Evolutionary conservation across 1,140 invertebrate species (phyloP), one percentile per base, ranked within the genome.

Genomic region (Solenopsis fugax): DNA sequence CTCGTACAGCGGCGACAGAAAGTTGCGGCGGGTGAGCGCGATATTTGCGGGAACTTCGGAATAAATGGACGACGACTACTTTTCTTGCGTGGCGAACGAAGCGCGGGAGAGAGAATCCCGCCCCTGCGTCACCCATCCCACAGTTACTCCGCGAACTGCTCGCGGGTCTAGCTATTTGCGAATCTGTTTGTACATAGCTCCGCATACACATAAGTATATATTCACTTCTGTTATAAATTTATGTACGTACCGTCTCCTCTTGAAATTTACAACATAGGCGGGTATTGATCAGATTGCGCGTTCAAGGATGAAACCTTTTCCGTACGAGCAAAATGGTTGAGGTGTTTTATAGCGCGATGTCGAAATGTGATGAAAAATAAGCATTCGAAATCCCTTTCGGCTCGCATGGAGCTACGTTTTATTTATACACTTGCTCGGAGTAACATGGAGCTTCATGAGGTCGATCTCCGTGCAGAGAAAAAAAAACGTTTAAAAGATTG

Each of bases 11-110:
- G 69, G 69, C 80, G 69, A 84, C 69, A 60, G 80, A 84, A 84
- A 84, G 71, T 84, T 84, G 80, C 54, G 80, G 21, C n/a, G n/a
- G 13, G 0, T 29, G 21, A 50, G 29, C 41, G 41, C 69, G 69
- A 60, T 84, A 84, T 84, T 82, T 84, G 80, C 45, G 54, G 13
- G 7, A 75, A 84, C 69, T 75, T 84, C 13, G 54, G 45, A 75
- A 84, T 75, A 75, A 84, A 84, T 84, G 54, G 80, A n/a, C 56
- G 45, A 7, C 67, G 24, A 84, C 80, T 34, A 75, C 69, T 75
- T 84, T 84, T 84, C 80, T 84, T 75, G 80, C 69, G 41, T 12
- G 29, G 34, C 64, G 64, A 72, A 45, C 67, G 41, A 21, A 60
- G 18, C 78, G 24, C 54, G 16, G 7, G 7, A 9, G 50, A 29